Percentiles rank a stretch among this genome's conserved stretches.
These are phyloP conservation scores for Scarus forsteni DNA, from an alignment of 2,797 vertebrate genomes.

Conservation along the genomic window DNA sequence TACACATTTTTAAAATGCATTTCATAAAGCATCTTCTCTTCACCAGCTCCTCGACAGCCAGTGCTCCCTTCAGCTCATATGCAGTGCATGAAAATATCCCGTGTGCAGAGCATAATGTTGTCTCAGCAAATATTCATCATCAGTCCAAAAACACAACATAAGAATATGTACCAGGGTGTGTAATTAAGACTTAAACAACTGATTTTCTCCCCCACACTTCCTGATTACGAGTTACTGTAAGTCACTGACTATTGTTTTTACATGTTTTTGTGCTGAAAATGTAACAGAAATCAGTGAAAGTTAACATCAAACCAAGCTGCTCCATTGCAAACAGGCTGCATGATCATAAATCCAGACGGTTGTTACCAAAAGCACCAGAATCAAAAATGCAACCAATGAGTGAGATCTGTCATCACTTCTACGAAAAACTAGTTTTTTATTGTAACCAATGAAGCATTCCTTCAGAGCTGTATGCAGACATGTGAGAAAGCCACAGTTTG, in stretches of 20 bases:
- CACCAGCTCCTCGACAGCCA: conserved; percentile 12
- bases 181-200: conserved; percentile 35
- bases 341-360: conserved; percentile 15
- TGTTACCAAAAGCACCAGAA: conserved; percentile 33
- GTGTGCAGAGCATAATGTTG: conserved; percentile 23
- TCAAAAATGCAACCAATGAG: conserved; percentile 26
- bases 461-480: neutral
- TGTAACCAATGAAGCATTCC: too few relatives aligned
- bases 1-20: conserved; percentile 59
- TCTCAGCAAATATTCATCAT: conserved; percentile 17
- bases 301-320: conserved; percentile 18
- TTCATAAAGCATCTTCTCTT: conserved; percentile 46
- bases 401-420: too few relatives aligned
- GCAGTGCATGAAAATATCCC: conserved; percentile 24
- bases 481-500: conserved; percentile 40
- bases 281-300: conserved; percentile 5
- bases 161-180: conserved; percentile 15
- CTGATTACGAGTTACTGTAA: conserved; percentile 13
- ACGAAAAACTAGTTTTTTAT: too few relatives aligned
- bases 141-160: conserved; percentile 4
- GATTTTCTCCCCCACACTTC: neutral
- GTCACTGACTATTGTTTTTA: neutral
- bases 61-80: conserved; percentile 26
- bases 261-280: conserved; percentile 15
- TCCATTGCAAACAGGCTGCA: neutral